These are phyloP conservation scores for Emys orbicularis DNA, from an alignment of 2,797 vertebrate species.

Conservation along the genomic window DNA sequence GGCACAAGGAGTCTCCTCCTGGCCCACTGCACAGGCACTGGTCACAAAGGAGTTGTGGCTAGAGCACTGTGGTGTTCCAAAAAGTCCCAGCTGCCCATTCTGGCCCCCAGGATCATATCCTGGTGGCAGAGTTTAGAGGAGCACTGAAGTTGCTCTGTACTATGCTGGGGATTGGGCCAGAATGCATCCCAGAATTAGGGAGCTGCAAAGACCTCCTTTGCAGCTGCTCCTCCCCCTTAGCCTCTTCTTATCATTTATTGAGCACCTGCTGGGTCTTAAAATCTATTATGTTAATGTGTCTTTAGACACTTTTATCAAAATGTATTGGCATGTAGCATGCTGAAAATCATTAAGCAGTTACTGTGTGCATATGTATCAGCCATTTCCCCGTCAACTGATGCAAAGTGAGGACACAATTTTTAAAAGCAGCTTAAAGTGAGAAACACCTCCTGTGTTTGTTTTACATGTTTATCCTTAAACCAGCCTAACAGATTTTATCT, in stretches of 20 bases:
- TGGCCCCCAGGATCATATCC: neutral
- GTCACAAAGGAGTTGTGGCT: neutral
- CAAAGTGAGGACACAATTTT: constrained; percentile 21
- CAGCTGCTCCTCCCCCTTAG: fast-evolving
- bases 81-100: fast-evolving
- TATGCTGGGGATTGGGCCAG: neutral
- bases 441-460: constrained; percentile 32
- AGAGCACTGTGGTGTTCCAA: neutral
- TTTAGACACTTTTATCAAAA: constrained; percentile 2
- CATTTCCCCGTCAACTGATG: neutral
- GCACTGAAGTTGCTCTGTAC: fast-evolving
- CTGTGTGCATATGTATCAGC: neutral
- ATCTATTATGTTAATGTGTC: neutral
- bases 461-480: constrained; percentile 42
- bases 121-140: neutral
- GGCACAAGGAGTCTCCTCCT: neutral
- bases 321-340: neutral
- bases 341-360: constrained; percentile 44
- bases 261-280: neutral
- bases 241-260: neutral
- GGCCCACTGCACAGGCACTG: neutral
- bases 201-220: neutral
- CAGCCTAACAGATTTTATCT: neutral
- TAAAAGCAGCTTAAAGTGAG: constrained; percentile 42
- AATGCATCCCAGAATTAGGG: fast-evolving